Evolutionary conservation across 35 echinoderm and acorn worm species (phyloP).

Genomic region (Hemicentrotus pulcherrimus): DNA sequence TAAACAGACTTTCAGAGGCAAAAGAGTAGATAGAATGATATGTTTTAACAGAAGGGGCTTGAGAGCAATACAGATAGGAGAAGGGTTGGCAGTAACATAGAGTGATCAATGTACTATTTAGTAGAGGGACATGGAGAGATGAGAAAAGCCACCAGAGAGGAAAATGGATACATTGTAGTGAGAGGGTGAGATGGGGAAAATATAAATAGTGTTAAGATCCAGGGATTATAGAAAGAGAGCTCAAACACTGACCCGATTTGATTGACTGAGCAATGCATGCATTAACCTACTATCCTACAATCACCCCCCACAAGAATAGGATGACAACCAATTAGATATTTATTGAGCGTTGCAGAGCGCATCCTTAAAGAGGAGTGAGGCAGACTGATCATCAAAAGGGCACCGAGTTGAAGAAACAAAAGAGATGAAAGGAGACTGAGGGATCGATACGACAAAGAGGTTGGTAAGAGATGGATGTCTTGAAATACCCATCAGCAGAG

Average conservation of each 20-base stretch:
- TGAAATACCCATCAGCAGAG: neutral
- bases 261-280: neutral
- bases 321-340: conserved; percentile 34
- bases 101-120: conserved; percentile 4
- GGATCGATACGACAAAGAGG: neutral
- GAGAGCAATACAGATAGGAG: neutral
- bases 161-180: neutral
- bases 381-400: neutral
- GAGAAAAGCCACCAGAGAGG: neutral
- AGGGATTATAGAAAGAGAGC: neutral
- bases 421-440: neutral
- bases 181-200: neutral
- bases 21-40: neutral
- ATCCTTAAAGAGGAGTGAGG: conserved; percentile 8
- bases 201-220: neutral
- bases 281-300: conserved; percentile 24
- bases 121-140: neutral
- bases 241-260: conserved; percentile 33
- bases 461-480: neutral
- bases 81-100: neutral
- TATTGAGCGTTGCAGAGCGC: neutral
- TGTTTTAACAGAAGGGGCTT: neutral
- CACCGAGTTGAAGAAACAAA: neutral
- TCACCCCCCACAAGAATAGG: conserved; percentile 13
- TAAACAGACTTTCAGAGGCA: neutral